Conservation (phyloP, 2,797 vertebrate genomes). For the Crypturellus tataupa region DNA sequence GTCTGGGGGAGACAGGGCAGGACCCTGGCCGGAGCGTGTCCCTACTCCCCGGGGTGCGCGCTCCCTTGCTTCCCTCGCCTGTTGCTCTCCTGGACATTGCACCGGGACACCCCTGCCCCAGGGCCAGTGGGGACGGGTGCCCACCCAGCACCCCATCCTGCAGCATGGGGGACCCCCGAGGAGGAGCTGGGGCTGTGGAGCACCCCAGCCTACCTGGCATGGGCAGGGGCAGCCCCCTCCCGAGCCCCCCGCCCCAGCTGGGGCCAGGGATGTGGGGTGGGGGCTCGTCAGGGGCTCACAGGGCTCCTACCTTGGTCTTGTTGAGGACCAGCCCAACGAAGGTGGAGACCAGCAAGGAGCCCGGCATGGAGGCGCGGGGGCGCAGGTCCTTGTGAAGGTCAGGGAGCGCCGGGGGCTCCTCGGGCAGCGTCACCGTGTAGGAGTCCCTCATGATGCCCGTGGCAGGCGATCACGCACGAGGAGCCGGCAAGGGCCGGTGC, state of each 20-base stretch:
- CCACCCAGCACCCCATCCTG: background rate
- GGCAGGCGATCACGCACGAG: background rate
- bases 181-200: background rate
- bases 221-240: background rate
- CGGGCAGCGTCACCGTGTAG: constrained; percentile 91
- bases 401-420: constrained; percentile 85
- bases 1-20: background rate
- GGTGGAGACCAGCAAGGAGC: constrained; percentile 92
- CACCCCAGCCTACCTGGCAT: rapidly evolving
- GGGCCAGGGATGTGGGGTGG: background rate
- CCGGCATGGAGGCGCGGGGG: constrained; percentile 87
- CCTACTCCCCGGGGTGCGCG: too few species aligned
- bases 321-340: constrained; percentile 94
- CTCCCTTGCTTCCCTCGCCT: background rate
- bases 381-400: constrained; percentile 87
- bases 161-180: background rate
- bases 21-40: too few species aligned
- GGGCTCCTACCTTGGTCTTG: constrained; percentile 90
- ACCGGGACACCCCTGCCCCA: background rate
- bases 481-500: background rate
- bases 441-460: constrained; percentile 87
- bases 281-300: background rate
- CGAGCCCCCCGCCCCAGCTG: rapidly evolving
- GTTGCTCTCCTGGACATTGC: background rate
- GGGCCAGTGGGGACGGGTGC: rapidly evolving